These are phyloP conservation scores for Drosophila baimaii DNA, from an alignment of 1,140 invertebrate species.

Conservation along the genomic window DNA sequence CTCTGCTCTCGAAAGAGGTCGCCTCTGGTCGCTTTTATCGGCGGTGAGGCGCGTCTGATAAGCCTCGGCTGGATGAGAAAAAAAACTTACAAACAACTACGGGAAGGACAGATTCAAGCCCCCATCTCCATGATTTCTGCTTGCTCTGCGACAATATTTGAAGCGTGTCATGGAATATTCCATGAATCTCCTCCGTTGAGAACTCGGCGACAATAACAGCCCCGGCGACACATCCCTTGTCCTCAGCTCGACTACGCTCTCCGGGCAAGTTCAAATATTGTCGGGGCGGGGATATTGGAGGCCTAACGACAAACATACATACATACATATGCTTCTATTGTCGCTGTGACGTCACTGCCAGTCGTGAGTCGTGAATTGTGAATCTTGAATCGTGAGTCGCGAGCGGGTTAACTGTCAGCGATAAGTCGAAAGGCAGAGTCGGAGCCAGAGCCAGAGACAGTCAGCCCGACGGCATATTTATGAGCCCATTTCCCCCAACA, in stretches of 20 bases:
- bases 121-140: constrained; percentile 49
- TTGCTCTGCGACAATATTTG: constrained; percentile 74
- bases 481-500: constrained; percentile 62
- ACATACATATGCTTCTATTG: constrained; percentile 51
- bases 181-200: constrained; percentile 39
- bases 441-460: constrained; percentile 32
- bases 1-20: constrained; percentile 1
- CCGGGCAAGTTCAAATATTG: constrained; percentile 74
- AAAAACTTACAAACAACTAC: constrained; percentile 54
- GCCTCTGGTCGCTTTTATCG: constrained; percentile 21
- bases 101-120: constrained; percentile 22
- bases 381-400: constrained; percentile 10
- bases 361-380: constrained; percentile 22
- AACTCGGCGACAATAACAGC: constrained; percentile 41
- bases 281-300: constrained; percentile 30
- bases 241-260: constrained; percentile 29
- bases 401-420: constrained; percentile 54
- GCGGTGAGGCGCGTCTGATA: constrained; percentile 46
- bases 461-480: constrained; percentile 70
- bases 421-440: constrained; percentile 45
- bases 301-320: constrained; percentile 22
- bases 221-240: constrained; percentile 48
- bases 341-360: constrained; percentile 59
- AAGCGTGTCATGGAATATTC: constrained; percentile 81
- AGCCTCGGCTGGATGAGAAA: constrained; percentile 40